These are phyloP conservation scores for Ypsolopha sequella DNA, from an alignment of 2,888 invertebrate genomes.

Conservation along the genomic window DNA sequence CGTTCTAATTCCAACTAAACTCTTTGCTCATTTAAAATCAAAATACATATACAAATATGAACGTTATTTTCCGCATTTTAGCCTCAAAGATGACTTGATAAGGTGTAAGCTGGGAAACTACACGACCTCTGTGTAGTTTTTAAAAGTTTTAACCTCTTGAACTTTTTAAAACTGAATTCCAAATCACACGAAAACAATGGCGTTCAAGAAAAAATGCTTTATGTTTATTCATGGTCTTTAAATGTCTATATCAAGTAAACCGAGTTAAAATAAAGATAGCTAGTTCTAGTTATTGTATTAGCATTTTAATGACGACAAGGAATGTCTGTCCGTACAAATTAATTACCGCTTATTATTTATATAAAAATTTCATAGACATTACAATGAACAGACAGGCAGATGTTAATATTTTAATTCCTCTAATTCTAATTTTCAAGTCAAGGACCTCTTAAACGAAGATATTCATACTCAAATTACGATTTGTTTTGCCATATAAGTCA, in stretches of 20 bases:
- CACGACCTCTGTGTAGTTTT: neutral
- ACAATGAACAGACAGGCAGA: neutral
- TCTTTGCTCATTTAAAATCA: neutral
- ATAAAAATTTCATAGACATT: neutral
- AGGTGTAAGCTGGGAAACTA: neutral
- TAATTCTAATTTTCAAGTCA: neutral
- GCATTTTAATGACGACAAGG: conserved; percentile 7
- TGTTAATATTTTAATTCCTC: neutral
- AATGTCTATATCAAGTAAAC: conserved; percentile 7
- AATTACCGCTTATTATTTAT: neutral
- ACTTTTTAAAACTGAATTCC: neutral
- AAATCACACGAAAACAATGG: conserved; percentile 1
- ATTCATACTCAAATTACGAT: too few species aligned
- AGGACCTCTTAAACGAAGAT: neutral
- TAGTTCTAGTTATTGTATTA: conserved; percentile 5
- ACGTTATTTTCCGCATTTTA: neutral
- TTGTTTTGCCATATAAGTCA: too few species aligned
- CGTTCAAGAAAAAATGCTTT: conserved; percentile 5
- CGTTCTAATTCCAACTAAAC: too few species aligned
- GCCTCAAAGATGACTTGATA: neutral
- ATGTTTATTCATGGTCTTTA: conserved; percentile 8
- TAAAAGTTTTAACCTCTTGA: conserved; percentile 1
- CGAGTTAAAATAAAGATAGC: conserved; percentile 1
- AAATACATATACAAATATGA: neutral
- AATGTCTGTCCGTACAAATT: conserved; percentile 1